phyloP scores from a whole-genome alignment of 1,140 invertebrate species.

The Berghia stephanieae region DNA sequence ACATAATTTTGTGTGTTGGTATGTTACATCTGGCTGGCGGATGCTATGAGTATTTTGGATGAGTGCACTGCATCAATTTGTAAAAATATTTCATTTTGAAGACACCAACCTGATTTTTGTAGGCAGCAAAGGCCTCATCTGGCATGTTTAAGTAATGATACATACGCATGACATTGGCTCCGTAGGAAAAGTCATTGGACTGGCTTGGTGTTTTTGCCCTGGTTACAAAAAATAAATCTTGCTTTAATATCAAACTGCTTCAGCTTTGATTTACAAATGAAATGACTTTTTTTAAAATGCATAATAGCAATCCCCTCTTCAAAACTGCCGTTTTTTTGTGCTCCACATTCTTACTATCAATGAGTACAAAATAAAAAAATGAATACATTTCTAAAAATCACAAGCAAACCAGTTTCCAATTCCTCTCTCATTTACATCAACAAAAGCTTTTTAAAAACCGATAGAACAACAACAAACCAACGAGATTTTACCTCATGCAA shows the following conservation, averaged over 20 bases:
- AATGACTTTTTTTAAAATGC: too few relatives aligned
- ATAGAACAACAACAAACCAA: neutral
- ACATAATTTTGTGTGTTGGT: neutral
- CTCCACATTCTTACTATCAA: neutral
- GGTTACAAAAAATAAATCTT: neutral
- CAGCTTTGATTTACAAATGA: neutral
- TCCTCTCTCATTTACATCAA: neutral
- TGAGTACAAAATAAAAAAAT: neutral
- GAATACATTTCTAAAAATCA: neutral
- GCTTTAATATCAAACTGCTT: neutral
- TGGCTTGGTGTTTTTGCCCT: neutral
- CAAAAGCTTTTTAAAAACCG: neutral
- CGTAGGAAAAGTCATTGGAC: neutral
- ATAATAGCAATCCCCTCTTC: too few relatives aligned
- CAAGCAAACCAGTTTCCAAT: neutral
- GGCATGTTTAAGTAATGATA: conserved; percentile 20
- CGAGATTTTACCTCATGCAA: too few relatives aligned
- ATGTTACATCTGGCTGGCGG: neutral
- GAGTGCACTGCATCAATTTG: neutral
- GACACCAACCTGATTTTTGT: conserved; percentile 21
- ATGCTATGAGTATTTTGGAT: neutral
- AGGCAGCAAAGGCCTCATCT: neutral
- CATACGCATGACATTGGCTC: neutral
- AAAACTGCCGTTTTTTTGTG: too few relatives aligned
- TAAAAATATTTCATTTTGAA: neutral